Evolutionary conservation across 2,888 invertebrate species (phyloP), one percentile per base, ranked within the genome.

Genomic region (Ceratothoa steindachneri): DNA sequence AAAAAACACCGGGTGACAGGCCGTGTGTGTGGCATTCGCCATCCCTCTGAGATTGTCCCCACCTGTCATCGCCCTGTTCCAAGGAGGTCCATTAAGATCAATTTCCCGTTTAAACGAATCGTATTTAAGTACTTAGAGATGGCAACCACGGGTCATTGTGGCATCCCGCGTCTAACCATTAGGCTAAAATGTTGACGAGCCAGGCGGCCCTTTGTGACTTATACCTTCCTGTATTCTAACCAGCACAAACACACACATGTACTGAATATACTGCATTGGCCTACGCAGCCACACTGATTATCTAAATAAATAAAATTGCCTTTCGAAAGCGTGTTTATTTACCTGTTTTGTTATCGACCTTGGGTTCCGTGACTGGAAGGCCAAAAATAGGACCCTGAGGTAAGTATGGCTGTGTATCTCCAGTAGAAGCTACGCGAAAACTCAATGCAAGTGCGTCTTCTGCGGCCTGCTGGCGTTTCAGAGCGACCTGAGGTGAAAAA

Each of bases 381-480:
- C 94, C 95, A 82, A 92, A 95, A 80, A 96, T 95, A 41, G 94
- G 91, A 0, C 96, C 96, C 52, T 93, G 93, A 1, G 96, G 95
- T 73, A 95, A 86, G 80, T 89, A 89, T 75, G 89, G 89, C 81
- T 90, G 87, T 80, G 88, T 87, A 31, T 90, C 88, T 52, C 94
- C 92, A 2, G 90, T 91, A 81, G 91, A 90, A 31, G 90, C 90
- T n/a, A 93, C 91, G 22, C 95, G 91, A 82, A 97, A 87, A 70
- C 95, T 93, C 73, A 97, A 86, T 0, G 97, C 97, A 81, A 97
- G 95, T 72, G 95, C 95, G 84, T 97, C 97, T 86, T 97, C 97
- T 0, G 96, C 96, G 0, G 97, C 97, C 86, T 97, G 97, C 84
- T 97, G 96, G 15, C 97, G 87, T 86, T 97, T 97, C 73, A 97